Conservation (phyloP, 2,113 vertebrate species). For the Puma concolor region DNA sequence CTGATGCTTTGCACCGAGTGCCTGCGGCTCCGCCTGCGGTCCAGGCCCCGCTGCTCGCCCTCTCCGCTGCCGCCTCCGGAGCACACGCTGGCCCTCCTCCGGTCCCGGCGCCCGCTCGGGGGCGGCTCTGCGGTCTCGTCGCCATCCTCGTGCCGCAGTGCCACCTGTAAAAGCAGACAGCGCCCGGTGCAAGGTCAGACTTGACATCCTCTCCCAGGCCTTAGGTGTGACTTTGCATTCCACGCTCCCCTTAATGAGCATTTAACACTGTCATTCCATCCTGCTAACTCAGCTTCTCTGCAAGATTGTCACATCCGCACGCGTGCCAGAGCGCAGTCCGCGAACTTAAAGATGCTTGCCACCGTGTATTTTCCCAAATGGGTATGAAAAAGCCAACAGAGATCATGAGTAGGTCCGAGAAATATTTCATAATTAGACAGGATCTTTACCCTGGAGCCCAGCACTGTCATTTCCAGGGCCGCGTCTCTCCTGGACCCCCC, state of each 20-base stretch:
- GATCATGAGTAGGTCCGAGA: not conserved
- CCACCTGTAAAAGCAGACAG: conserved; percentile 85
- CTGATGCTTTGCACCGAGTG: conserved; percentile 92
- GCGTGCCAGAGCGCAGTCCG: rapidly evolving
- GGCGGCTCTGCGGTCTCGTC: conserved; percentile 90
- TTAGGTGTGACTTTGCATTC: not conserved
- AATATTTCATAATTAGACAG: not conserved
- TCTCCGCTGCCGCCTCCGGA: conserved; percentile 70
- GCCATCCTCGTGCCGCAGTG: conserved; percentile 93
- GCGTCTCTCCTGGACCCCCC: not conserved
- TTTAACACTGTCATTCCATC: too few species aligned
- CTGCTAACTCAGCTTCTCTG: not conserved
- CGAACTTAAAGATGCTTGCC: not conserved
- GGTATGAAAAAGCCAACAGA: not conserved
- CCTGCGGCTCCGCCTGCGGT: conserved; percentile 94
- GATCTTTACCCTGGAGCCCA: not conserved
- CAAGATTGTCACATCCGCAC: not conserved
- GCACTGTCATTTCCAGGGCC: rapidly evolving
- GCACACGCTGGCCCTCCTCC: conserved; percentile 92
- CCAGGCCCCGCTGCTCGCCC: conserved; percentile 87
- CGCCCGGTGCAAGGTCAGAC: not conserved
- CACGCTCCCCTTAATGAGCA: not conserved
- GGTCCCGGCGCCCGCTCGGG: conserved; percentile 89
- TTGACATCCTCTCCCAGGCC: not conserved
- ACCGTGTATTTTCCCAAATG: not conserved